Evolutionary conservation across 1,140 invertebrate species (phyloP).

Genomic region (Nephotettix cincticeps): DNA sequence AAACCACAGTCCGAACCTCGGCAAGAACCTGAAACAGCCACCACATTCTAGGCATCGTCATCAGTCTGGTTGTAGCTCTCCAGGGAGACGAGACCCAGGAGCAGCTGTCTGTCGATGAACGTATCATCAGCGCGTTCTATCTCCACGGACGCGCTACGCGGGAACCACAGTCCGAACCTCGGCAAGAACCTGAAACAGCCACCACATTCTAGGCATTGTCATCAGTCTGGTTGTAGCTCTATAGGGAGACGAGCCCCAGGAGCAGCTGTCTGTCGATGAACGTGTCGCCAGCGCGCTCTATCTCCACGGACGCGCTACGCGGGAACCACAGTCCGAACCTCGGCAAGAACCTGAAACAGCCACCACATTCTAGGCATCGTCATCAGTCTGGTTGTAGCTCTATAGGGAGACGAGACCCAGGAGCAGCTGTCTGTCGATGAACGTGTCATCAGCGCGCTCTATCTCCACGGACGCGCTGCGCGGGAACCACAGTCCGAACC

Average conservation of each 20-base stretch:
- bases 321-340: slow-evolving; percentile 60
- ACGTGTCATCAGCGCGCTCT: slow-evolving; percentile 65
- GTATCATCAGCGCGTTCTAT: slow-evolving; percentile 67
- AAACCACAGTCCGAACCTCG: slow-evolving; percentile 61
- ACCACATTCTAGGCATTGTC: no score
- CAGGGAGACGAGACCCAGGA: slow-evolving; percentile 68
- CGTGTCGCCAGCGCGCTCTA: slow-evolving; percentile 65
- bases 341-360: slow-evolving; percentile 53
- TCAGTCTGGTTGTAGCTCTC: slow-evolving; percentile 73
- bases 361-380: no score
- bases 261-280: slow-evolving; percentile 71
- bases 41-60: no score
- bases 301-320: slow-evolving; percentile 57
- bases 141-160: slow-evolving; percentile 56
- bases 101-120: slow-evolving; percentile 68
- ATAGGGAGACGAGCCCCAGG: slow-evolving; percentile 68
- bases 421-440: slow-evolving; percentile 68
- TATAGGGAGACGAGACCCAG: slow-evolving; percentile 71
- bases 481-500: slow-evolving; percentile 59
- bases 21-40: slow-evolving; percentile 54
- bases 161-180: slow-evolving; percentile 60
- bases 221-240: slow-evolving; percentile 72
- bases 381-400: slow-evolving; percentile 68
- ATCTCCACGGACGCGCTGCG: slow-evolving; percentile 60
- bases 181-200: slow-evolving; percentile 54